These are phyloP conservation scores for Orgyia antiqua DNA, from an alignment of 2,888 invertebrate genomes.

Conservation along the genomic window DNA sequence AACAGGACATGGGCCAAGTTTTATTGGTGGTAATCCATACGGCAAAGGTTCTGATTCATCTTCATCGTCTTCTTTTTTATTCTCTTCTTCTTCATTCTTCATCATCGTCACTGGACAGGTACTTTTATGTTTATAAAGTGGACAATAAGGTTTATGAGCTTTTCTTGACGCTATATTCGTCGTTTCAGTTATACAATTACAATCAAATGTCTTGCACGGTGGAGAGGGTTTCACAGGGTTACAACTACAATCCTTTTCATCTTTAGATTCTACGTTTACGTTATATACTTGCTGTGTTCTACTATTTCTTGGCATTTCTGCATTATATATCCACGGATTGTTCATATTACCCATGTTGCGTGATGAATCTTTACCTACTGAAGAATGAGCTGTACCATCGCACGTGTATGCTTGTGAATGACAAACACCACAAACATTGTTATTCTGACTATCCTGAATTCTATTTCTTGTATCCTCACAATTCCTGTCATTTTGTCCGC, in stretches of 20 bases:
- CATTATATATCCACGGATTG: conserved; percentile 30
- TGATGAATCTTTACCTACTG: conserved; percentile 16
- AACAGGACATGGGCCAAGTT: conserved; percentile 67
- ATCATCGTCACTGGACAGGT: conserved; percentile 55
- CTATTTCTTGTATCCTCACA: conserved; percentile 6
- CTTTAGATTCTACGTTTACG: conserved; percentile 37
- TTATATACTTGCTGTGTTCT: conserved; percentile 26
- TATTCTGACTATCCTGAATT: background rate
- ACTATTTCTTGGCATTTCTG: background rate
- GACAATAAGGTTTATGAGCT: conserved; percentile 58
- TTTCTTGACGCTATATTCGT: conserved; percentile 47
- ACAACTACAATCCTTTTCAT: conserved; percentile 62
- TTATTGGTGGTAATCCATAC: conserved; percentile 64
- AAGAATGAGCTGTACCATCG: conserved; percentile 12
- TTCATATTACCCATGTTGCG: conserved; percentile 24
- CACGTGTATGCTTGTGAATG: conserved; percentile 14
- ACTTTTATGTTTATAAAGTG: conserved; percentile 55
- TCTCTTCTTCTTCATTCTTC: conserved; percentile 50
- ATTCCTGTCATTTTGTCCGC: conserved; percentile 12
- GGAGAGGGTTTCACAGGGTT: conserved; percentile 55
- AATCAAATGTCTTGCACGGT: conserved; percentile 62
- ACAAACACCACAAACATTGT: conserved; percentile 27
- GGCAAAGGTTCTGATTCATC: conserved; percentile 58
- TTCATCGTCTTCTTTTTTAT: conserved; percentile 55
- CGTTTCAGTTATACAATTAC: conserved; percentile 52